Percentiles rank a stretch among this genome's conserved stretches.
Conservation (phyloP, 2,113 vertebrate species). For the Narcine bancroftii region DNA sequence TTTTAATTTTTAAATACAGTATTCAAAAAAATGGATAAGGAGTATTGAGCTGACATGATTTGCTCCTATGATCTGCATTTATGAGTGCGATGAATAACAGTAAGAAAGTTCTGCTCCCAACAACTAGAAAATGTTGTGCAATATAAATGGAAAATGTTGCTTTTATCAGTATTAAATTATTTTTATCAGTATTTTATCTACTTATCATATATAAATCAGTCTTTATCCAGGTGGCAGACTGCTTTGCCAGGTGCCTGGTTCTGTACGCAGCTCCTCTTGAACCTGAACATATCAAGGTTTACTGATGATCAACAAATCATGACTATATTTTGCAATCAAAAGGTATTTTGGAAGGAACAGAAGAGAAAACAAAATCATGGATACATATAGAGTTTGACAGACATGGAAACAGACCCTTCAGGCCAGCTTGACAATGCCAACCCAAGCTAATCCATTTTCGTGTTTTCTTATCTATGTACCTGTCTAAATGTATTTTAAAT, state of each 20-base stretch:
- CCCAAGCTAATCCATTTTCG: no score
- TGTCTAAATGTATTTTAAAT: no score
- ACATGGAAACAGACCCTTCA: no score
- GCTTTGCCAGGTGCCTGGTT: not conserved
- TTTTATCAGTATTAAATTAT: not conserved
- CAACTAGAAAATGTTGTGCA: not conserved
- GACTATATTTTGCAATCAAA: not conserved
- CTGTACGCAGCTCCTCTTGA: no score
- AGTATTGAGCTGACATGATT: no score
- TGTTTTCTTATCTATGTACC: no score
- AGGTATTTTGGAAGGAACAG: not conserved
- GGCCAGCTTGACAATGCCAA: no score
- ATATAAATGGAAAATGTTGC: not conserved
- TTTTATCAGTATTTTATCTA: not conserved
- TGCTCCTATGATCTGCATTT: not conserved
- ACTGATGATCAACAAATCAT: not conserved
- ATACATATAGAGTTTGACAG: no score
- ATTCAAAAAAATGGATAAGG: no score
- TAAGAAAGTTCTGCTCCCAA: not conserved
- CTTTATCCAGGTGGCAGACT: not conserved
- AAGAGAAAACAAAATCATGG: not conserved
- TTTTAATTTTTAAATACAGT: no score
- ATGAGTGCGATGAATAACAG: not conserved
- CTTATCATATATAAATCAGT: not conserved
- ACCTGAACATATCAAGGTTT: not conserved